phyloP scores from a whole-genome alignment of 2,888 invertebrate genomes.

The Lithophane leautieri region DNA sequence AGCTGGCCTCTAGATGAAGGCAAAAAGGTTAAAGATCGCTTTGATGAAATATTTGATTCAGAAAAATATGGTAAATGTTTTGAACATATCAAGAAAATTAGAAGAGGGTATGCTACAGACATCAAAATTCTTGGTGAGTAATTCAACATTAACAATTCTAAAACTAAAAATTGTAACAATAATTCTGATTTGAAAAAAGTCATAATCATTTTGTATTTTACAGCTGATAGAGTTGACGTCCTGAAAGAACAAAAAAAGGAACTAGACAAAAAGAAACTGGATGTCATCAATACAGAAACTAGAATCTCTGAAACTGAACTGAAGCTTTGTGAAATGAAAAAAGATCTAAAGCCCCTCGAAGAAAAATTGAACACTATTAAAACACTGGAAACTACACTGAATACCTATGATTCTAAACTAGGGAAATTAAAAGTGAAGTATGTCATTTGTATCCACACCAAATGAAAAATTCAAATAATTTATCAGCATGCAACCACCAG shows the following conservation, averaged over 20 bases:
- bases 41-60: slow-evolving; percentile 99
- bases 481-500: background rate
- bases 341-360: slow-evolving; percentile 90
- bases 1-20: slow-evolving; percentile 99
- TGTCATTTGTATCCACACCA: slow-evolving; percentile 36
- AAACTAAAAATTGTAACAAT: background rate
- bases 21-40: slow-evolving; percentile 97
- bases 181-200: background rate
- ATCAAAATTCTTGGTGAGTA: slow-evolving; percentile 89
- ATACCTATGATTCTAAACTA: slow-evolving; percentile 88
- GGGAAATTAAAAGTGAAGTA: slow-evolving; percentile 91
- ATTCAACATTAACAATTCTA: background rate
- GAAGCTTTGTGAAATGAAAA: slow-evolving; percentile 89
- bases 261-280: slow-evolving; percentile 91
- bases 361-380: slow-evolving; percentile 89
- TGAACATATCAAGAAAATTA: slow-evolving; percentile 92
- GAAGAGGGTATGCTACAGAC: slow-evolving; percentile 90
- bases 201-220: slow-evolving; percentile 8
- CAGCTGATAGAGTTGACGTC: slow-evolving; percentile 88
- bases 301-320: slow-evolving; percentile 91
- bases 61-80: slow-evolving; percentile 97
- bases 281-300: slow-evolving; percentile 91
- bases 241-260: slow-evolving; percentile 91
- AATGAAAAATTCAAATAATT: background rate
- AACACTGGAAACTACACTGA: slow-evolving; percentile 88